phyloP scores from a whole-genome alignment of 2,113 vertebrate genomes.

The Dasyurus viverrinus region DNA sequence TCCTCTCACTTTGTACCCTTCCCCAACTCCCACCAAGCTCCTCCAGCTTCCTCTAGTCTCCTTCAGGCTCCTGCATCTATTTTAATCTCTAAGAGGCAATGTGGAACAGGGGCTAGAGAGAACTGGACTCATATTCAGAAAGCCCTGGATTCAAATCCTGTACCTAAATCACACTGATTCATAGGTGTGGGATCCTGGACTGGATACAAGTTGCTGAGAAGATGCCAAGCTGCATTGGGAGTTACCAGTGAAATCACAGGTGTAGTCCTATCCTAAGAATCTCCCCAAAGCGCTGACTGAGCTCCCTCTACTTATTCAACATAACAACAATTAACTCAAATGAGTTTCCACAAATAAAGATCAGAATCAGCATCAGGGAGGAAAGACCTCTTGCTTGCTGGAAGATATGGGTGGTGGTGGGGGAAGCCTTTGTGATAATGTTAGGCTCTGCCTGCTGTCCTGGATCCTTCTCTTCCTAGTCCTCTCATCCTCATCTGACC shows the following conservation, averaged over 20 bases:
- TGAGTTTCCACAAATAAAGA: conserved; percentile 60
- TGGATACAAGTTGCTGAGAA: neutral
- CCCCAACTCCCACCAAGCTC: neutral
- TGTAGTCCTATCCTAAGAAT: neutral
- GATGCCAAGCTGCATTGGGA: neutral
- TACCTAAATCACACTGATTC: neutral
- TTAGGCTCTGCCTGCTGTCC: neutral
- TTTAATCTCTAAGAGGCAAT: neutral
- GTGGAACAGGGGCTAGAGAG: neutral
- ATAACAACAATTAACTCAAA: conserved; percentile 72
- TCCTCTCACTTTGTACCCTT: neutral
- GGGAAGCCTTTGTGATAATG: neutral
- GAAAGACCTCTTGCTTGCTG: conserved; percentile 20
- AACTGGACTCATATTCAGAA: neutral
- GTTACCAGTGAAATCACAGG: neutral
- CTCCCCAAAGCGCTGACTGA: neutral
- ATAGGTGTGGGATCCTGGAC: neutral
- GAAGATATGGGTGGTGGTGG: neutral
- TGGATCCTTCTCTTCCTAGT: neutral
- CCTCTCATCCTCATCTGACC: neutral
- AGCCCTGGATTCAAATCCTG: neutral
- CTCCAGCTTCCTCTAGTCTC: conserved; percentile 24
- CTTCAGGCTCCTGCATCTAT: neutral
- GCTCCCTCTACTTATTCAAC: conserved; percentile 14
- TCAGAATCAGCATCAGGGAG: conserved; percentile 40